These are phyloP conservation scores for Merops nubicus DNA, from an alignment of 2,113 vertebrate species.

Conservation along the genomic window DNA sequence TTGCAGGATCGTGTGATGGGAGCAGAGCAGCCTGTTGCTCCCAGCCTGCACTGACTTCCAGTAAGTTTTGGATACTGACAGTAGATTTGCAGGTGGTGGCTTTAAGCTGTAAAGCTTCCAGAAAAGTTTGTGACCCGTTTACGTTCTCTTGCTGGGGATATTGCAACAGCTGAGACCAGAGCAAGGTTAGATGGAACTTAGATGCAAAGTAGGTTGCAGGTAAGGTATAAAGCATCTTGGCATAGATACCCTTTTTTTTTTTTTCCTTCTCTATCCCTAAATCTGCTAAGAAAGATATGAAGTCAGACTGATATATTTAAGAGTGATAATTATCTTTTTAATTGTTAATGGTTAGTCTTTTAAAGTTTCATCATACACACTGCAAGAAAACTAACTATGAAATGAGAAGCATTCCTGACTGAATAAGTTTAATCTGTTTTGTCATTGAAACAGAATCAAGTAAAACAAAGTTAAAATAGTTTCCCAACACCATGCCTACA, in stretches of 20 bases:
- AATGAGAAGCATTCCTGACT: neutral
- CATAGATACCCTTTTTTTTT: neutral
- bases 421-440: neutral
- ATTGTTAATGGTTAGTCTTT: neutral
- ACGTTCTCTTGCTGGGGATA: neutral
- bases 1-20: accelerated
- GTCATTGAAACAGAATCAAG: no score
- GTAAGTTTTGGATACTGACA: neutral
- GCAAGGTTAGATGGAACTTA: neutral
- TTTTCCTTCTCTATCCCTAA: neutral
- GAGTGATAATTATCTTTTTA: neutral
- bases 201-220: neutral
- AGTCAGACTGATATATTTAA: neutral
- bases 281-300: neutral
- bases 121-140: neutral
- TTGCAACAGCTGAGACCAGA: neutral
- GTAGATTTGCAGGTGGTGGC: neutral
- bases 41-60: neutral
- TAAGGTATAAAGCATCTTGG: neutral
- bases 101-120: neutral
- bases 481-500: neutral
- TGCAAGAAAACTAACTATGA: neutral
- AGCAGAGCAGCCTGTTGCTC: neutral
- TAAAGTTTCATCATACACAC: neutral
- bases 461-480: no score